Evolutionary conservation across 2,113 vertebrate genomes (phyloP), one percentile per base, ranked within the genome.

Genomic region (Hystrix cristata): DNA sequence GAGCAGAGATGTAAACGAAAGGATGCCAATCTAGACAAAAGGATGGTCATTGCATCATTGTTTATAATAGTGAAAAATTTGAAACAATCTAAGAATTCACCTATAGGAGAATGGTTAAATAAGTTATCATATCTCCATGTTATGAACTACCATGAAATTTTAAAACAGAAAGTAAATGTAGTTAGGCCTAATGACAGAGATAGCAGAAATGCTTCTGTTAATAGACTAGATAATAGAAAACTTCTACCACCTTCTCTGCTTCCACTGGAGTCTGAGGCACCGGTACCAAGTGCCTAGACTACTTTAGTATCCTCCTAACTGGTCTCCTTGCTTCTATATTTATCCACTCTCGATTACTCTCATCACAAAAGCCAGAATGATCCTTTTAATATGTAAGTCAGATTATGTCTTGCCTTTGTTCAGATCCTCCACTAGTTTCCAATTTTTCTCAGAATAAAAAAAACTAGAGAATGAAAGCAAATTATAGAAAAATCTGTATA

Each of bases 91-190:
- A 94, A 83, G n/a, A 91, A 87, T 84, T 81, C 31, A 51, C 12
- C n/a, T 89, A 64, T 79, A 84, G 64, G 23, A 84, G n/a, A 83
- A 87, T 90, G 62, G 12, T 86, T 94, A 81, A 95, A 65, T 64
- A 85, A 97, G 4, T 87, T 90, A 51, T 76, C 21, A 21, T 87
- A 59, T 27, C 29, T 19, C 16, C 62, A 87, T 74, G 53, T 27
- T n/a, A 48, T 87, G 74, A 94, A 83, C 78, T 97, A 57, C 29
- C 27, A 87, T 34, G 3, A 7, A 57, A 34, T 12, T 29, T 94
- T 92, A 87, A 97, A 89, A 92, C 19, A 74, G 64, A 82, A 76
- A 19, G 25, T 16, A 86, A n/a, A 78, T 74, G 5, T 71, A 82
- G 23, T 64, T 85, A 60, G 43, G 87, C 19, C 55, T 59, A 67